Base-by-base conservation (phyloP, 2,113 vertebrate species). In the Cryptomyrus ogoouensis region DNA sequence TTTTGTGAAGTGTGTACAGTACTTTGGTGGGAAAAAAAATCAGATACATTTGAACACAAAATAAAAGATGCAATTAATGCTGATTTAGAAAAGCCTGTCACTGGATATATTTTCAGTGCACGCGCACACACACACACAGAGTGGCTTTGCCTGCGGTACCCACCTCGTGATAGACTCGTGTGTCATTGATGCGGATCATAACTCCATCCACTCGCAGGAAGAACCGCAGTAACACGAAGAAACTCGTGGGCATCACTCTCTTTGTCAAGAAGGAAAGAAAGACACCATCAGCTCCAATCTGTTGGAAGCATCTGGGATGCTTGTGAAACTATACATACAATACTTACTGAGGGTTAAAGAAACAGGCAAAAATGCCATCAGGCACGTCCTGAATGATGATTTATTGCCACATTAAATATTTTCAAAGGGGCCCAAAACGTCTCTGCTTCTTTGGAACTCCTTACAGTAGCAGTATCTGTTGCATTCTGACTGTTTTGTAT, bases 171-270 rank as follows among this genome's bases (percentile, higher is more conserved):
- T 98, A 97, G 52, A 99, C 94, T 58, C 98, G 96, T 0, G 98
- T 99, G 90, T 99, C 98, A 35, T 99, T 98, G 93, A 99, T 97
- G 91, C 98, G 94, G 89, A 99, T 98, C 90, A 99, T 93, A 0
- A 99, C 98, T 0, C 98, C 97, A 46, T 99, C 98, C 83, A 99
- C 98, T 91, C 98, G 95, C 91, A 99, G 91, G 94, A 99, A 99
- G 95, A 98, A 99, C 88, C 98, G 96, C 93, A 98, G 91, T 83
- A 99, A 92, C 91, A 98, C 93, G 93, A 99, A 99, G 94, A 99
- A 99, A 89, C 98, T 97, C 90, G 97, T 98, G 90, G 98, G 98
- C 98, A 99, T 99, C 90, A 99, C 98, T 94, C 98, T 97, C 98
- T 99, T 94, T n/a, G 42, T 93, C 52, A 5, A 21, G 31, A n/a